Evolutionary conservation across 2,888 invertebrate species (phyloP), one percentile per base, ranked within the genome.

Genomic region (Melolontha melolontha): DNA sequence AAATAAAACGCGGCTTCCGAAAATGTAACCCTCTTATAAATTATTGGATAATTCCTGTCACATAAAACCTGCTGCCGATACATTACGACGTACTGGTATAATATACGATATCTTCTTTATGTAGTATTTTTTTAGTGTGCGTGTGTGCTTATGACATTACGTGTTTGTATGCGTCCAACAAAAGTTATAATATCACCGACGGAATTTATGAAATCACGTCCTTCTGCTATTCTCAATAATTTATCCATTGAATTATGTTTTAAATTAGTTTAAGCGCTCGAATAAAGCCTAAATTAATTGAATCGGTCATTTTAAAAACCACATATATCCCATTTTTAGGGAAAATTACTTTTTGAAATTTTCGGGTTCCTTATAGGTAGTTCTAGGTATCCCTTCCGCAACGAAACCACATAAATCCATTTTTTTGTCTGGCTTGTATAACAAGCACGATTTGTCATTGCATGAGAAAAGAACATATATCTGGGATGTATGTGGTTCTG

Each of bases 171-270:
- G 59, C 44, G 47, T 57, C 8, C 44, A 44, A 59, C 59, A 44
- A 34, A 59, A 62, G 59, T 49, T 62, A 62, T 5, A 29, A 29
- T 62, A 62, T 29, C 59, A 62, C 34, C 47, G 47, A 62, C 41
- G 41, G 27, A 54, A 64, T 64, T 64, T 64, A 54, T 64, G 64
- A 52, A 64, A 64, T 64, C 54, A 64, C 40, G 42, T 54, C n/a
- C 27, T 22, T 0, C 12, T 52, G 14, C 34, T 47, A 16, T 49
- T 34, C 59, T n/a, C 42, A 42, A 59, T 59, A 59, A 44, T 44
- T 59, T 59, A 59, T 29, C 57, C 27, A 14, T 29, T 1, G 22
- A 22, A 22, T 22, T 22, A 2, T 22, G 22, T 22, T 22, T 22
- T 22, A 22, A 22, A 22, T 4, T 22, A 22, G n/a, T n/a, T n/a